A percentile compares a stretch with the other conserved stretches of the same genome.
These are phyloP conservation scores for Tragulus kanchil DNA, from an alignment of 2,113 vertebrate species.

Conservation along the genomic window DNA sequence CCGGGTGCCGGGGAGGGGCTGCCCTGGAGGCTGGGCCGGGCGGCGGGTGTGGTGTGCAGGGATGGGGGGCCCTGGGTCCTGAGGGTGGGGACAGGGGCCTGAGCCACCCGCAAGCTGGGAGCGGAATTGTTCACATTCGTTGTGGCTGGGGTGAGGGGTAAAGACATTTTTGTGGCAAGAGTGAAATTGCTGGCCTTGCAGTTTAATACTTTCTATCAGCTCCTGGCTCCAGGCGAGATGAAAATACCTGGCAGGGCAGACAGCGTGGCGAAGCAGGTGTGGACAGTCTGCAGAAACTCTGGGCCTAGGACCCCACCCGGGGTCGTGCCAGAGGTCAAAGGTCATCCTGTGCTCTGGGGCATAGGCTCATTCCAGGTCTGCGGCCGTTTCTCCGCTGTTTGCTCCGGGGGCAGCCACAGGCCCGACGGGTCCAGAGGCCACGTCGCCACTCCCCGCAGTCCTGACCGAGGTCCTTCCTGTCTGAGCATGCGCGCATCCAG, in stretches of 20 bases:
- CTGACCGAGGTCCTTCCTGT: not conserved
- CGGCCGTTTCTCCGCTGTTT: not conserved
- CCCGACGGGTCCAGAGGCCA: not conserved
- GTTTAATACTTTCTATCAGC: not conserved
- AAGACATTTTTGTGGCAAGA: conserved; percentile 59
- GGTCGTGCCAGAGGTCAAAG: rapidly evolving
- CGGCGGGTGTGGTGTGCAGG: not conserved
- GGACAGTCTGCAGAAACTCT: not conserved
- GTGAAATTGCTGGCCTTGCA: not conserved
- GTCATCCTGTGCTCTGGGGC: not conserved
- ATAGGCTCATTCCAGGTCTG: not conserved
- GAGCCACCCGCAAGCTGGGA: not conserved
- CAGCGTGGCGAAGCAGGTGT: not conserved
- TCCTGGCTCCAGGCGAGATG: not conserved
- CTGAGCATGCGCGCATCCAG: rapidly evolving
- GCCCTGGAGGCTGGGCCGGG: not conserved
- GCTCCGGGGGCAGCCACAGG: not conserved
- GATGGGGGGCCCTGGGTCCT: not conserved
- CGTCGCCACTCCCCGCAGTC: not conserved
- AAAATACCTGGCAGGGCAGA: not conserved
- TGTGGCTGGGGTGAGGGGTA: not conserved
- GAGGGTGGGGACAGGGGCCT: not conserved
- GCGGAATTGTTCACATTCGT: conserved; percentile 38
- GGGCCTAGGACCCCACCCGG: rapidly evolving
- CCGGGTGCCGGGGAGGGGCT: not conserved